A percentile compares a stretch with the other conserved stretches of the same genome.
Conservation (phyloP, 2,113 vertebrate species). For the Columba janthina region DNA sequence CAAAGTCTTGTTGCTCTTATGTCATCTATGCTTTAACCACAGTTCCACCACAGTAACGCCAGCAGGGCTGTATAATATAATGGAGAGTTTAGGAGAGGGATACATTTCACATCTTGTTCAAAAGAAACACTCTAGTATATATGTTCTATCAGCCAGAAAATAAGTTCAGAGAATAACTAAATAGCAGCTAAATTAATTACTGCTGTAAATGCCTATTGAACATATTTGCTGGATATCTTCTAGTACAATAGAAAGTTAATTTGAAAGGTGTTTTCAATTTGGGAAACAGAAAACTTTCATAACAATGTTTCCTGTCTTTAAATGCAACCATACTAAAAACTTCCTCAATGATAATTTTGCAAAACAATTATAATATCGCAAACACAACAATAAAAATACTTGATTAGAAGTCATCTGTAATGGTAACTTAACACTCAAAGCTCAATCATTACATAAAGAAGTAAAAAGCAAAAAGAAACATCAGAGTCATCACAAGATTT, state of each 20-base stretch:
- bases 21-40: neutral
- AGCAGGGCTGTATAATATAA: neutral
- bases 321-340: neutral
- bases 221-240: neutral
- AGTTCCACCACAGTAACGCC: neutral
- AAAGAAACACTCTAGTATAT: neutral
- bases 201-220: neutral
- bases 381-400: neutral
- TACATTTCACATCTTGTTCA: neutral
- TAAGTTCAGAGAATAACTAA: no score
- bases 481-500: neutral
- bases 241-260: neutral
- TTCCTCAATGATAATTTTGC: neutral
- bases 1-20: neutral
- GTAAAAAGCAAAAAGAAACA: neutral
- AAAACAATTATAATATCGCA: neutral
- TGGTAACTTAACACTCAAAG: neutral
- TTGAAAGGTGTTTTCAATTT: neutral
- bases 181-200: neutral
- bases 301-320: neutral
- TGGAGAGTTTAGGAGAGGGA: neutral
- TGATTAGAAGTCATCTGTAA: neutral
- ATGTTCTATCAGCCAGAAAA: neutral
- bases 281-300: neutral
- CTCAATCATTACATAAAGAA: neutral